These are phyloP conservation scores for Coturnix japonica DNA, from an alignment of 2,113 vertebrate species.

Conservation along the genomic window DNA sequence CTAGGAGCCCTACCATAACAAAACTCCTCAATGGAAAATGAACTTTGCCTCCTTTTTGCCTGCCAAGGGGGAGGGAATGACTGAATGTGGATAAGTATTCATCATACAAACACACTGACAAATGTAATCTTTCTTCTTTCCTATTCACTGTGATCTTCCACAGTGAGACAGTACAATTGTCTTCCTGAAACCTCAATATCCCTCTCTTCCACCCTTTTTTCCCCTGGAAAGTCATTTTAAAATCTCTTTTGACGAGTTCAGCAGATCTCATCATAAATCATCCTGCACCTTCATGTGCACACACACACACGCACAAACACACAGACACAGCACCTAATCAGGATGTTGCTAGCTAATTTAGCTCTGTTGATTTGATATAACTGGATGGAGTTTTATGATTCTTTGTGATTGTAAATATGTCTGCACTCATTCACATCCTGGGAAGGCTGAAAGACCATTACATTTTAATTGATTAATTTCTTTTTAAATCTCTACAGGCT, in stretches of 20 bases:
- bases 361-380: constrained; percentile 57
- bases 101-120: neutral
- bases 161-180: neutral
- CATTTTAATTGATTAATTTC: constrained; percentile 73
- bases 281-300: neutral
- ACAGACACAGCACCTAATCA: constrained; percentile 5
- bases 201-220: neutral
- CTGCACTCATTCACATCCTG: constrained; percentile 65
- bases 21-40: constrained; percentile 23
- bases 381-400: constrained; percentile 62
- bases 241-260: neutral
- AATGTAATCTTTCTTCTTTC: constrained; percentile 26
- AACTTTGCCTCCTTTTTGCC: constrained; percentile 23
- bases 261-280: neutral
- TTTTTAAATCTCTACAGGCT: constrained; percentile 60
- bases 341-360: constrained; percentile 59
- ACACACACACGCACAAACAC: neutral
- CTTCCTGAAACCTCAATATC: neutral
- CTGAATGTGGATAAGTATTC: neutral
- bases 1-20: neutral
- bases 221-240: constrained; percentile 5
- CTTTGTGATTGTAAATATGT: constrained; percentile 62
- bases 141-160: constrained; percentile 13
- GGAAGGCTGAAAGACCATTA: constrained; percentile 56
- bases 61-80: neutral